A percentile compares a stretch with the other conserved stretches of the same genome.
Evolutionary conservation across 2,888 invertebrate genomes (phyloP).

Genomic region (Ferdinandea cuprea): DNA sequence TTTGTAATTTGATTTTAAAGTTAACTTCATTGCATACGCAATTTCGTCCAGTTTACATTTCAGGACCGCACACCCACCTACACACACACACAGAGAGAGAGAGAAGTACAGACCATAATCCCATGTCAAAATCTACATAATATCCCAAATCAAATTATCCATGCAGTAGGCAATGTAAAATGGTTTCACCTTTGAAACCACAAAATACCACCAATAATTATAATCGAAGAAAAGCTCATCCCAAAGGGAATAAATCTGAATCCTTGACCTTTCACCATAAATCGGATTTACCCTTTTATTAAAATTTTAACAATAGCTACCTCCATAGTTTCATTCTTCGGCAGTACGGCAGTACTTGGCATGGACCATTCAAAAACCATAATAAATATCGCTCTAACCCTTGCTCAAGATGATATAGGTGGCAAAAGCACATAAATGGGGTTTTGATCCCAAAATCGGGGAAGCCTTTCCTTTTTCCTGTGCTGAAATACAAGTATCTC

Average conservation of each 20-base stretch:
- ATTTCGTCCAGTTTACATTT: no score
- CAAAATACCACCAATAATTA: slow-evolving; percentile 2
- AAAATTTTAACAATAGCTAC: slow-evolving; percentile 24
- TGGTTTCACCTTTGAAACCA: background rate
- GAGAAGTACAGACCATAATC: background rate
- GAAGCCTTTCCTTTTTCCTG: slow-evolving; percentile 24
- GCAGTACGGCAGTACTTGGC: no score
- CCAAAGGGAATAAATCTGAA: slow-evolving; percentile 44
- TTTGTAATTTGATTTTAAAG: no score
- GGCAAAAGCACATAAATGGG: slow-evolving; percentile 34
- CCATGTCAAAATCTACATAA: slow-evolving; percentile 4
- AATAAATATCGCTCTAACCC: slow-evolving; percentile 46
- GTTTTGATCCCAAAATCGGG: slow-evolving; percentile 61
- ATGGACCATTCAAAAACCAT: slow-evolving; percentile 15
- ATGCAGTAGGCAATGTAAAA: background rate
- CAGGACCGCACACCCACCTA: no score
- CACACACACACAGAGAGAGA: no score
- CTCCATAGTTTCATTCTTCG: background rate
- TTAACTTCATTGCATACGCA: no score
- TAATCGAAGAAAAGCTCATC: background rate
- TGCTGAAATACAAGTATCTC: background rate
- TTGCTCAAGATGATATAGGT: slow-evolving; percentile 56
- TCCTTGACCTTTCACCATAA: slow-evolving; percentile 53
- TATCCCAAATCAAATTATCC: slow-evolving; percentile 19
- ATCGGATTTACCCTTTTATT: slow-evolving; percentile 48